Evolutionary conservation across 2,797 vertebrate species (phyloP).

Genomic region (Siniperca scherzeri): DNA sequence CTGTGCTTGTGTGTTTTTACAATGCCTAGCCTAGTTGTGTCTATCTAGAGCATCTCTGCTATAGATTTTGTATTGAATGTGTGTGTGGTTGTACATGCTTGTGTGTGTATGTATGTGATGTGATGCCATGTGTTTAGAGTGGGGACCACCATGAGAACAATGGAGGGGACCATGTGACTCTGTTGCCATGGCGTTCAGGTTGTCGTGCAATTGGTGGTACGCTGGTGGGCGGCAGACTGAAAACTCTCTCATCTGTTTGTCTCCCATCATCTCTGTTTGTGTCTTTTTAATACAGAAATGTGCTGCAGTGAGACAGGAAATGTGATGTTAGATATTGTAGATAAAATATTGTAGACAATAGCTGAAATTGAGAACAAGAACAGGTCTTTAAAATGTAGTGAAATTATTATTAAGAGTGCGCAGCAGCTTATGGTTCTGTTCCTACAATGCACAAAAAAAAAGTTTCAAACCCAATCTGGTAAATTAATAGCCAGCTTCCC

Average conservation of each 20-base stretch:
- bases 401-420: neutral
- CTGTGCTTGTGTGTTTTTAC: neutral
- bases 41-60: conserved; percentile 16
- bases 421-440: neutral
- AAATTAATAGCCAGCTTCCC: conserved; percentile 42
- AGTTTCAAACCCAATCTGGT: conserved; percentile 8
- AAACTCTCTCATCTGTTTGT: conserved; percentile 47
- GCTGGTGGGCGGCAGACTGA: conserved; percentile 74
- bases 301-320: conserved; percentile 18
- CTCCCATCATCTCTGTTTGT: conserved; percentile 24
- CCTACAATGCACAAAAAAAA: neutral
- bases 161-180: conserved; percentile 74
- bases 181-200: conserved; percentile 87
- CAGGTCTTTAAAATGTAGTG: neutral
- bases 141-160: conserved; percentile 70
- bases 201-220: conserved; percentile 77
- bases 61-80: neutral
- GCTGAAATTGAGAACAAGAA: neutral
- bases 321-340: neutral
- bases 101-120: conserved; percentile 41
- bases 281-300: conserved; percentile 8
- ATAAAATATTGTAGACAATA: neutral
- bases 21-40: conserved; percentile 1
- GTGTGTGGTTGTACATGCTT: neutral
- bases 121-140: conserved; percentile 55